These are phyloP conservation scores for Aphodius granarius DNA, from an alignment of 2,888 invertebrate genomes.

Conservation along the genomic window DNA sequence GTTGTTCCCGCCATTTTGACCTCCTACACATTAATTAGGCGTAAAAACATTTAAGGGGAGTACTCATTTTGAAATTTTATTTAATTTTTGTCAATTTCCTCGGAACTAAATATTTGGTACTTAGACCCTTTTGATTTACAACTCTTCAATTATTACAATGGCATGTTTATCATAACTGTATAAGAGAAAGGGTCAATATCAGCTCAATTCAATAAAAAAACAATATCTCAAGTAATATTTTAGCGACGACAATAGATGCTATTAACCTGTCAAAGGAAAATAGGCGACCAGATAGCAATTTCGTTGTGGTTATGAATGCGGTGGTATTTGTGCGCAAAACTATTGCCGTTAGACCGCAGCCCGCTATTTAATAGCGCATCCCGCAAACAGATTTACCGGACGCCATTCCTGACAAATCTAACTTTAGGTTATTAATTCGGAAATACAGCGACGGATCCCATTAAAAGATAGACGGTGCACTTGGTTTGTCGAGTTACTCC, in stretches of 20 bases:
- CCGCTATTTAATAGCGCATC: neutral
- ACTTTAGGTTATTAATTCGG: slow-evolving; percentile 4
- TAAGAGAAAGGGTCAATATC: too few relatives aligned
- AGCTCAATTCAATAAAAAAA: too few relatives aligned
- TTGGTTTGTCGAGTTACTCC: neutral
- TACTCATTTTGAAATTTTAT: too few relatives aligned
- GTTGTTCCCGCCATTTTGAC: too few relatives aligned
- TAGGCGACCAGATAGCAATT: neutral
- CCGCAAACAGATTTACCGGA: neutral
- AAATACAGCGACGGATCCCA: slow-evolving; percentile 8
- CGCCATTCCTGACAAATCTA: neutral
- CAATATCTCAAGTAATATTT: neutral
- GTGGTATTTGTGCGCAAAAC: neutral
- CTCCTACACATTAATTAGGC: too few relatives aligned
- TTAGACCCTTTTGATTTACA: too few relatives aligned
- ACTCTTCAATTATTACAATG: too few relatives aligned
- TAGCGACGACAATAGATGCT: neutral
- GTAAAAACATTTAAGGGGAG: too few relatives aligned
- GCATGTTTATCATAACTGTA: too few relatives aligned
- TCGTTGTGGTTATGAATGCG: neutral
- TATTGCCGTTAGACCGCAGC: neutral
- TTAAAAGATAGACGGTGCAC: slow-evolving; percentile 8
- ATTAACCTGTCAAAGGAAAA: neutral
- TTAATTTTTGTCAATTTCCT: too few relatives aligned
- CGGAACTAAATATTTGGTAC: too few relatives aligned